These are phyloP conservation scores for Melanotaenia pygmaea DNA, from an alignment of 2,797 vertebrate species.

Conservation along the genomic window DNA sequence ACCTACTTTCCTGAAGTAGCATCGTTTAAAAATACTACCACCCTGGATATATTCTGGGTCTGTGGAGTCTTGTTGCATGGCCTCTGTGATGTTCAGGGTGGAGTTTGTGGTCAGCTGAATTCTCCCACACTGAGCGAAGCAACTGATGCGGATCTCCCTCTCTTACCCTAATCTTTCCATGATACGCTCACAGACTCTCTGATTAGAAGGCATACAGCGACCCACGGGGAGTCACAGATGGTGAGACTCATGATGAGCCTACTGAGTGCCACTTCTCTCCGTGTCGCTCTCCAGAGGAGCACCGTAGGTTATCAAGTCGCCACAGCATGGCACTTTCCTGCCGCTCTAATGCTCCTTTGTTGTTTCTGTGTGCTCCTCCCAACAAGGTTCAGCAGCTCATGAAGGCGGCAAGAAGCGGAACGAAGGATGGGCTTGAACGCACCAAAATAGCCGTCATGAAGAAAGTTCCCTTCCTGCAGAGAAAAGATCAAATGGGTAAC, in stretches of 20 bases:
- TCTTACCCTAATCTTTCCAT: conserved; percentile 60
- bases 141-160: conserved; percentile 58
- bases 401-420: conserved; percentile 94
- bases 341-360: conserved; percentile 45
- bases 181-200: conserved; percentile 62
- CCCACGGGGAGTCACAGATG: conserved; percentile 71
- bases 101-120: conserved; percentile 67
- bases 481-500: conserved; percentile 88
- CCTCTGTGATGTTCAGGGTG: conserved; percentile 54
- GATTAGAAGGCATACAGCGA: conserved; percentile 68
- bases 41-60: conserved; percentile 62
- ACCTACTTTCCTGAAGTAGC: conserved; percentile 72
- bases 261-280: conserved; percentile 57
- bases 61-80: conserved; percentile 65
- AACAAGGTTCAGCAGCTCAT: conserved; percentile 95
- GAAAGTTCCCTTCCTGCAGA: conserved; percentile 91
- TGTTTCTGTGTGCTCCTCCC: conserved; percentile 53
- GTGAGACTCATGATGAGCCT: conserved; percentile 69
- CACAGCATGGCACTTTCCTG: conserved; percentile 42
- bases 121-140: conserved; percentile 48
- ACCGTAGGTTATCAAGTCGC: conserved; percentile 48
- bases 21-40: conserved; percentile 71
- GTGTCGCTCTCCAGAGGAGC: conserved; percentile 55
- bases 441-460: conserved; percentile 94
- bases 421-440: conserved; percentile 94